These are phyloP conservation scores for Lingula anatina DNA, from an alignment of 2,888 invertebrate genomes.

Conservation along the genomic window DNA sequence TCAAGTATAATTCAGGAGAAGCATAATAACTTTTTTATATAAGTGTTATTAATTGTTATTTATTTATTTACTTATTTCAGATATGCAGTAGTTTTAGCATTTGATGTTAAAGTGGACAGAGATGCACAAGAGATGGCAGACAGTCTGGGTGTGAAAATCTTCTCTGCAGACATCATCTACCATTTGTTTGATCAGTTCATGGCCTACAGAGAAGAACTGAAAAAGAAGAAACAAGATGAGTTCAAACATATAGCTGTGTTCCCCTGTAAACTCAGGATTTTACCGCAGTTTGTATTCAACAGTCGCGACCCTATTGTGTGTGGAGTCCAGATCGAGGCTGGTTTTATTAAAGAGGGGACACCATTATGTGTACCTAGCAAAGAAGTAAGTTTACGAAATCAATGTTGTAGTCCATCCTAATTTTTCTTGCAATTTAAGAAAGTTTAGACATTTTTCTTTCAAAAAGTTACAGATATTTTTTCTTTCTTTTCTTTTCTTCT, in stretches of 20 bases:
- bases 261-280: conserved; percentile 83
- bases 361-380: conserved; percentile 95
- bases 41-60: no score
- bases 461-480: no score
- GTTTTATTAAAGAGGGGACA: conserved; percentile 91
- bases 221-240: conserved; percentile 86
- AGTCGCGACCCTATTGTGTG: conserved; percentile 96
- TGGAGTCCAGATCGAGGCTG: conserved; percentile 93
- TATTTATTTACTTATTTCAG: no score
- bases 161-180: conserved; percentile 97
- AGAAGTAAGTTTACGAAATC: conserved; percentile 63
- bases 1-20: no score
- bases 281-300: conserved; percentile 92
- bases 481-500: no score
- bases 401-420: no score
- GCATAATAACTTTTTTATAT: no score
- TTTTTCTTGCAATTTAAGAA: no score
- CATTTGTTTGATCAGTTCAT: conserved; percentile 98
- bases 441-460: no score
- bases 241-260: conserved; percentile 96
- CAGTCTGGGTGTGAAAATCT: conserved; percentile 73
- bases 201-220: conserved; percentile 71
- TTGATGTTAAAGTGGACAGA: conserved; percentile 96
- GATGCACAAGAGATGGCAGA: conserved; percentile 98
- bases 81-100: conserved; percentile 96